Percentiles rank a stretch among this genome's conserved stretches.
Conservation (phyloP, 2,113 vertebrate genomes). For the Corythaeola cristata region DNA sequence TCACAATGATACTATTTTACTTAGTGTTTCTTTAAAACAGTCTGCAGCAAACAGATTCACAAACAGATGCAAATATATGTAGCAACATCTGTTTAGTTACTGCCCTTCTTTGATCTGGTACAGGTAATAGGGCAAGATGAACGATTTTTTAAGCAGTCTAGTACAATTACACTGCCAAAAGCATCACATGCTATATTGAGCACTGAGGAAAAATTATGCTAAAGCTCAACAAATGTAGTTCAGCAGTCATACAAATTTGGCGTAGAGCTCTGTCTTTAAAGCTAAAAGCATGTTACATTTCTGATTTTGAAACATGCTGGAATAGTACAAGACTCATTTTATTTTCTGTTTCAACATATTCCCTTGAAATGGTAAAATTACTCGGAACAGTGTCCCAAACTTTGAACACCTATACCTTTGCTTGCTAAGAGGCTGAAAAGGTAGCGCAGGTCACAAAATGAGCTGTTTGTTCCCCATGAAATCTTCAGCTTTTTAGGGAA, state of each 20-base stretch:
- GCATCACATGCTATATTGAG: neutral
- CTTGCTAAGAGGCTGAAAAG: neutral
- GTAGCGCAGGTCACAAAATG: neutral
- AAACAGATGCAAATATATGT: neutral
- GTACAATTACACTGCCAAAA: neutral
- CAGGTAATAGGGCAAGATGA: neutral
- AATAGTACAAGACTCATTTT: neutral
- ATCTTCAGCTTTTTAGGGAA: neutral
- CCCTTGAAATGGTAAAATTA: neutral
- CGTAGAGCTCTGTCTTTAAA: neutral
- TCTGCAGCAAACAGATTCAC: neutral
- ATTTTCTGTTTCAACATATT: neutral
- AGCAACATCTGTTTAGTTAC: constrained; percentile 15
- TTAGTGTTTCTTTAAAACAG: neutral
- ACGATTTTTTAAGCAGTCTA: neutral
- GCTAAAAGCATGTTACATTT: neutral
- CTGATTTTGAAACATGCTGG: neutral
- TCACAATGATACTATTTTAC: neutral
- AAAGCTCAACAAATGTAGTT: neutral
- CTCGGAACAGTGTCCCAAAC: neutral
- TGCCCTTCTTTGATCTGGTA: neutral
- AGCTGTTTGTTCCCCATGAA: neutral
- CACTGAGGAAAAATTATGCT: neutral
- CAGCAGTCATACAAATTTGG: neutral
- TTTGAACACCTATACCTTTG: neutral